phyloP scores from a whole-genome alignment of 2,113 vertebrate species.

The Odobenus rosmarus region DNA sequence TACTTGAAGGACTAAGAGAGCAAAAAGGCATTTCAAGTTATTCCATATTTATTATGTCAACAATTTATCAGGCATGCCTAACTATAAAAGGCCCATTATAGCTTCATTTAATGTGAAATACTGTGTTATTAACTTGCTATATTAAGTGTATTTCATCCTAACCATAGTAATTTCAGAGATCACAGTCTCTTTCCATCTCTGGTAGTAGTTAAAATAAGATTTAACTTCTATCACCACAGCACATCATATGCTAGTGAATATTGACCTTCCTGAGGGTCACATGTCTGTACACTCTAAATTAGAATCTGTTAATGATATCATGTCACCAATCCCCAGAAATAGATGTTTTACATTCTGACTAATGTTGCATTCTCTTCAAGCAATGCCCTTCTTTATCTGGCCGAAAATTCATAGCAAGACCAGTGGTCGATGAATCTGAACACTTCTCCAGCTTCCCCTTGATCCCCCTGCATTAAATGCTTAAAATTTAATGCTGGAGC shows the following conservation, averaged over 20 bases:
- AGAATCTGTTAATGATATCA: conserved; percentile 53
- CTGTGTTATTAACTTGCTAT: conserved; percentile 60
- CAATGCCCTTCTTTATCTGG: conserved; percentile 10
- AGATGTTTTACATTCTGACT: conserved; percentile 47
- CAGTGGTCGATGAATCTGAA: conserved; percentile 65
- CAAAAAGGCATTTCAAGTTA: conserved; percentile 42
- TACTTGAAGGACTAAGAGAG: conserved; percentile 47
- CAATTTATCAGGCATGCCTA: conserved; percentile 61
- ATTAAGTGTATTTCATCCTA: conserved; percentile 65
- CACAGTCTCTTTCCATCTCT: conserved; percentile 36
- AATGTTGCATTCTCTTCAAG: conserved; percentile 38
- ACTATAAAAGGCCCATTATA: conserved; percentile 66
- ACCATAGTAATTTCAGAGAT: conserved; percentile 65
- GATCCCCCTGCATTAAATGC: conserved; percentile 68
- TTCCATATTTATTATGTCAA: conserved; percentile 62
- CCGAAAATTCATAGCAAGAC: conserved; percentile 42
- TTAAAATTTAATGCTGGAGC: conserved; percentile 74
- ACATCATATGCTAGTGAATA: conserved; percentile 25
- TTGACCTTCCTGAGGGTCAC: conserved; percentile 74
- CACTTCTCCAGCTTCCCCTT: conserved; percentile 70
- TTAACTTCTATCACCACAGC: conserved; percentile 16
- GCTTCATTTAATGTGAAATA: conserved; percentile 71
- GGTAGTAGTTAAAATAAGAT: conserved; percentile 62
- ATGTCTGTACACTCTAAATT: not conserved
- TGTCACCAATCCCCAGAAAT: conserved; percentile 51